Percentiles rank a stretch among this genome's conserved stretches.
These are phyloP conservation scores for Melinopterus prodromus DNA, from an alignment of 2,888 invertebrate species.

Conservation along the genomic window DNA sequence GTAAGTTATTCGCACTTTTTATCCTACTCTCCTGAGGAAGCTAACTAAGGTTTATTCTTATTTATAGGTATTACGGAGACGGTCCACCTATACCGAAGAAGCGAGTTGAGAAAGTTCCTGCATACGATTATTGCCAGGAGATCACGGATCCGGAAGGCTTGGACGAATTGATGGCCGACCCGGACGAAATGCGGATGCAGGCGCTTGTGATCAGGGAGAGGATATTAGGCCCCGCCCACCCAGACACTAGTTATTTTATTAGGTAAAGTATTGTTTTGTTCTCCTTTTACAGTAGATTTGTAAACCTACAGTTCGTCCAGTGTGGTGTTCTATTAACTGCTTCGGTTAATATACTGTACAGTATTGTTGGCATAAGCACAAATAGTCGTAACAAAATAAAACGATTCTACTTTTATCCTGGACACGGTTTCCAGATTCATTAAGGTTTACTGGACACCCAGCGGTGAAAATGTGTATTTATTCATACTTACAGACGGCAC, in stretches of 20 bases:
- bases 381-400: too few species aligned
- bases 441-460: too few species aligned
- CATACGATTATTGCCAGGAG: slow-evolving; percentile 90
- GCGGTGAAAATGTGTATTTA: too few species aligned
- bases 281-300: too few species aligned
- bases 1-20: slow-evolving; percentile 56
- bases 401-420: too few species aligned
- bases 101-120: slow-evolving; percentile 71
- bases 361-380: too few species aligned
- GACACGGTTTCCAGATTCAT: too few species aligned
- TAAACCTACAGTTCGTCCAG: too few species aligned
- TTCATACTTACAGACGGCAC: too few species aligned
- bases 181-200: slow-evolving; percentile 97
- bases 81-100: slow-evolving; percentile 77
- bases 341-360: too few species aligned
- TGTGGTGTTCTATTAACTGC: too few species aligned
- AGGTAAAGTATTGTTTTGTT: not conserved
- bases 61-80: slow-evolving; percentile 59
- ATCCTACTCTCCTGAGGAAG: not conserved
- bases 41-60: too few species aligned
- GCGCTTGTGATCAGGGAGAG: slow-evolving; percentile 90
- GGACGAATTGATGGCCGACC: slow-evolving; percentile 88
- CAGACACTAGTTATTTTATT: slow-evolving; percentile 96
- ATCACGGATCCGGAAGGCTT: slow-evolving; percentile 80
- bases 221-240: slow-evolving; percentile 91